These are phyloP conservation scores for Poeciliopsis turneri DNA, from an alignment of 2,797 vertebrate genomes.

Conservation along the genomic window DNA sequence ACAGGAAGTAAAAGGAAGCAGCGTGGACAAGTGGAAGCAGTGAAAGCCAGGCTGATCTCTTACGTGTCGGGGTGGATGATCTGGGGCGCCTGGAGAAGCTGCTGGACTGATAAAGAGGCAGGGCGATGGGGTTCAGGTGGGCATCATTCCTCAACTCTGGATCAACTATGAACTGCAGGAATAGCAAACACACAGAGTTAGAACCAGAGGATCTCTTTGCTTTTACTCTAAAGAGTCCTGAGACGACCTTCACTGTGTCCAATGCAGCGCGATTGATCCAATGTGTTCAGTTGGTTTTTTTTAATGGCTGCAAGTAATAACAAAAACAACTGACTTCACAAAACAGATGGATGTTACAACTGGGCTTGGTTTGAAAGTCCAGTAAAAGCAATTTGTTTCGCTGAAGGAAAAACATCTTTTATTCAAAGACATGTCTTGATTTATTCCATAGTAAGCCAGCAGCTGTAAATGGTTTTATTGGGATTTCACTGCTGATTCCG, in stretches of 20 bases:
- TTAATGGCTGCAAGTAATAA: neutral
- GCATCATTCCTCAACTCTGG: conserved; percentile 77
- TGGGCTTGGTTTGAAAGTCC: neutral
- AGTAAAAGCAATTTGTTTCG: neutral
- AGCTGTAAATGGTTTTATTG: neutral
- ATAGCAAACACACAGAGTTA: neutral
- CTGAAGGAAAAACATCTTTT: neutral
- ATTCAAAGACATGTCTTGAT: neutral
- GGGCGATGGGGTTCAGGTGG: conserved; percentile 65
- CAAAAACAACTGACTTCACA: neutral
- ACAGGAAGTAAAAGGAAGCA: neutral
- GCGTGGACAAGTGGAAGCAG: neutral
- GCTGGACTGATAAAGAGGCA: neutral
- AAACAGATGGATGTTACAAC: neutral
- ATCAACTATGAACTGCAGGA: neutral
- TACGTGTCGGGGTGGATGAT: neutral
- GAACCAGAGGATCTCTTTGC: neutral
- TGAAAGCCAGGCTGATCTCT: neutral
- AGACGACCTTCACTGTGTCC: neutral
- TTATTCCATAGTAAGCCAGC: neutral
- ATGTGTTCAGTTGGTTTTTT: neutral
- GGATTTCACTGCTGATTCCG: neutral
- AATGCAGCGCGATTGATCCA: neutral
- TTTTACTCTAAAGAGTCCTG: neutral
- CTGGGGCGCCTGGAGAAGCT: neutral